Evolutionary conservation across 2,797 vertebrate genomes (phyloP).

Genomic region (Chrysocyon brachyurus): DNA sequence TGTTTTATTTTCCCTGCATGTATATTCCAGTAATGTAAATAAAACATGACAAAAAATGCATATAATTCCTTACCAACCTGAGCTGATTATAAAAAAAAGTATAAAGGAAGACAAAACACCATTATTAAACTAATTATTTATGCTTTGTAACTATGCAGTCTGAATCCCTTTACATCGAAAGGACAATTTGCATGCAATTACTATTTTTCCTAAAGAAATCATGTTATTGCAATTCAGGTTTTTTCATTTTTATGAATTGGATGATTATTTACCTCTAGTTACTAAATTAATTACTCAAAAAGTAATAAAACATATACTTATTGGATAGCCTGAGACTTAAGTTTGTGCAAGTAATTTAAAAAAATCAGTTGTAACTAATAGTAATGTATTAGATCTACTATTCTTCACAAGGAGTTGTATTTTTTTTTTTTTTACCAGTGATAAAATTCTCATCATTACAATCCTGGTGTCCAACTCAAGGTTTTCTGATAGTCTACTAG

Average conservation of each 20-base stretch:
- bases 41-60: neutral
- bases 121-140: conserved; percentile 16
- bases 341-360: neutral
- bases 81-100: neutral
- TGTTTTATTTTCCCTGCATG: conserved; percentile 26
- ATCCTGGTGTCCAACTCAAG: neutral
- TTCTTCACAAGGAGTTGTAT: neutral
- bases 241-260: neutral
- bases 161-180: neutral
- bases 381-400: neutral
- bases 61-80: neutral
- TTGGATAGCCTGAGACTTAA: neutral
- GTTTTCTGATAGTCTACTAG: neutral
- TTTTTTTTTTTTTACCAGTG: neutral
- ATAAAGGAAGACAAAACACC: neutral
- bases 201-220: neutral
- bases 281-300: neutral
- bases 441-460: neutral
- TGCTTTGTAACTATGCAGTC: neutral
- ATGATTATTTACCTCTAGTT: neutral
- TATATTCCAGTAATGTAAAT: neutral
- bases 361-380: neutral
- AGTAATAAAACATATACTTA: neutral
- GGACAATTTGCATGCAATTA: neutral
- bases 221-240: neutral